These are phyloP conservation scores for Crenuchus spilurus DNA, from an alignment of 2,797 vertebrate species.

Conservation along the genomic window DNA sequence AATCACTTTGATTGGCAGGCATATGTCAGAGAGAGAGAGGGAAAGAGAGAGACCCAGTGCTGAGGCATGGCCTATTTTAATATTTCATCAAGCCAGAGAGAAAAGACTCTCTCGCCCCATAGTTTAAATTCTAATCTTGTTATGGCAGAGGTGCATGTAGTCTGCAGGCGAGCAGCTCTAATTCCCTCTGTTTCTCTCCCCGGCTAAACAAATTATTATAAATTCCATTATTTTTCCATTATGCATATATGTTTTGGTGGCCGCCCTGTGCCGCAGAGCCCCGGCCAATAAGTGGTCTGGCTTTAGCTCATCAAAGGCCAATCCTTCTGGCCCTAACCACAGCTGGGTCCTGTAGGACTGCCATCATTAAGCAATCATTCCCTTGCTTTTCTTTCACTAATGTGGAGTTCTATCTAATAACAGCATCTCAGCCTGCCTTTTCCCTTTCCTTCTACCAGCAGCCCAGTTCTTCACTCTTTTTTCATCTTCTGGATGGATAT, in stretches of 20 bases:
- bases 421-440: constrained; percentile 43
- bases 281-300: constrained; percentile 71
- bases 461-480: constrained; percentile 44
- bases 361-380: constrained; percentile 76
- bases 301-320: constrained; percentile 78
- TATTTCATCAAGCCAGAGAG: constrained; percentile 73
- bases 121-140: constrained; percentile 82
- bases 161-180: constrained; percentile 65
- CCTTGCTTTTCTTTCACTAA: constrained; percentile 62
- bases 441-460: constrained; percentile 19
- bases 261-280: constrained; percentile 59
- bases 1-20: constrained; percentile 82
- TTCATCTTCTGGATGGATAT: constrained; percentile 54
- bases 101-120: constrained; percentile 66
- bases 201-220: constrained; percentile 81
- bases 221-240: constrained; percentile 83
- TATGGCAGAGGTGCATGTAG: constrained; percentile 80
- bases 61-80: constrained; percentile 70
- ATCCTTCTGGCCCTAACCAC: constrained; percentile 72
- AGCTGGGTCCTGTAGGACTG: constrained; percentile 77
- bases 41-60: constrained; percentile 51
- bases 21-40: constrained; percentile 76
- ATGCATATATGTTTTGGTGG: constrained; percentile 79
- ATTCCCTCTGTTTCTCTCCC: constrained; percentile 59
- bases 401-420: constrained; percentile 56